Evolutionary conservation across 1,140 invertebrate species (phyloP).

Genomic region (Pollicipes pollicipes): DNA sequence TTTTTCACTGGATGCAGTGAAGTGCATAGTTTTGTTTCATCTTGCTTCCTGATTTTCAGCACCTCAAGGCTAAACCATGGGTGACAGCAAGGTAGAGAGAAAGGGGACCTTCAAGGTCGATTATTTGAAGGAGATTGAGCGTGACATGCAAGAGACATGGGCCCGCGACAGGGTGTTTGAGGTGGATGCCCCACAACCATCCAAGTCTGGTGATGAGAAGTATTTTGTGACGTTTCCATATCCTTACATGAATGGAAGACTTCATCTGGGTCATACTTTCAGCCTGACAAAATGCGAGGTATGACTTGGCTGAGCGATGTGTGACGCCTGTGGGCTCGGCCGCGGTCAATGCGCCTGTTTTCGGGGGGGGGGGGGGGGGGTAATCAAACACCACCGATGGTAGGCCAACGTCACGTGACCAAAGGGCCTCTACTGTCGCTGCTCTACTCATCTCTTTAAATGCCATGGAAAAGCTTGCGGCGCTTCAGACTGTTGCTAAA

Average conservation of each 20-base stretch:
- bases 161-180: constrained; percentile 7
- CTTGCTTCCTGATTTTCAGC: no score
- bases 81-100: background rate
- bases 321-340: background rate
- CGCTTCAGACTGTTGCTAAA: no score
- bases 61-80: no score
- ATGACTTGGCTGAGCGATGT: background rate
- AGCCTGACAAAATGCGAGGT: constrained; percentile 88
- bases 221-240: constrained; percentile 92
- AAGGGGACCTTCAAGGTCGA: constrained; percentile 16
- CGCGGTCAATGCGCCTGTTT: background rate
- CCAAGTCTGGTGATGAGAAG: constrained; percentile 40
- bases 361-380: no score
- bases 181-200: constrained; percentile 11
- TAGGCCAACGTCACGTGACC: no score
- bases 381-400: no score
- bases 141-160: constrained; percentile 11
- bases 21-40: no score
- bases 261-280: constrained; percentile 96
- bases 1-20: no score
- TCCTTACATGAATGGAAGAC: constrained; percentile 97
- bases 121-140: constrained; percentile 14
- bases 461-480: background rate
- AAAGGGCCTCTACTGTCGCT: background rate
- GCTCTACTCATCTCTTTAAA: background rate